These are phyloP conservation scores for Stichodactyla mertensii DNA, from an alignment of 64 coral and sea anemone genomes.

Conservation along the genomic window DNA sequence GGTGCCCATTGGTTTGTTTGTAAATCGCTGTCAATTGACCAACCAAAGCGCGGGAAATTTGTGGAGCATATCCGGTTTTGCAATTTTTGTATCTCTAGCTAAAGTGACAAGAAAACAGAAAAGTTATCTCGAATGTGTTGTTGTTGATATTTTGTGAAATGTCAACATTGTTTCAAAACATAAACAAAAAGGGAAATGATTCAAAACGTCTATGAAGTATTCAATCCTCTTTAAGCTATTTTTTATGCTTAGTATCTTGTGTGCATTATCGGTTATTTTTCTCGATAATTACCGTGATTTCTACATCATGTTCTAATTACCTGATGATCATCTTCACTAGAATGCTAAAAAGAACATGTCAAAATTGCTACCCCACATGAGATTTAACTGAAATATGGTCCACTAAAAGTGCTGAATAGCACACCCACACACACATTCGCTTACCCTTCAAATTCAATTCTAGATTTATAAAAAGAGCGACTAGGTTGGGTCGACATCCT, in stretches of 20 bases:
- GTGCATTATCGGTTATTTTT: not conserved
- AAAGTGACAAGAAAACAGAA: conserved; percentile 23
- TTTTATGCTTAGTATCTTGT: not conserved
- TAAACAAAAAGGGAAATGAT: not conserved
- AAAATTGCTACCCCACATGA: not conserved
- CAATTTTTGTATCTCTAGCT: conserved; percentile 79
- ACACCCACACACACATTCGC: not conserved
- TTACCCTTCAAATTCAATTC: not conserved
- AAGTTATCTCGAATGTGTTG: conserved; percentile 5
- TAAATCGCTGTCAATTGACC: conserved; percentile 36
- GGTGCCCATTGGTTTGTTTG: conserved; percentile 62
- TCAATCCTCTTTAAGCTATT: not conserved
- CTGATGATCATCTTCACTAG: not conserved
- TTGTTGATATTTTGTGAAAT: not conserved
- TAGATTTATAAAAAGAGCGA: no score
- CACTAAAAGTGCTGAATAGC: not conserved
- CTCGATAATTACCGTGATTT: not conserved
- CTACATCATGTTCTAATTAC: not conserved
- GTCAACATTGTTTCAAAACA: conserved; percentile 2
- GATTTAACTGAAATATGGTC: no score
- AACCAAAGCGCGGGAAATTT: conserved; percentile 50
- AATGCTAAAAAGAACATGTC: not conserved
- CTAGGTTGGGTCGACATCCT: not conserved
- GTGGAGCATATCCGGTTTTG: conserved; percentile 46
- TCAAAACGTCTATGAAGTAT: not conserved